These are phyloP conservation scores for Pantelozetes paolii DNA, from an alignment of 2,888 invertebrate genomes.

Conservation along the genomic window DNA sequence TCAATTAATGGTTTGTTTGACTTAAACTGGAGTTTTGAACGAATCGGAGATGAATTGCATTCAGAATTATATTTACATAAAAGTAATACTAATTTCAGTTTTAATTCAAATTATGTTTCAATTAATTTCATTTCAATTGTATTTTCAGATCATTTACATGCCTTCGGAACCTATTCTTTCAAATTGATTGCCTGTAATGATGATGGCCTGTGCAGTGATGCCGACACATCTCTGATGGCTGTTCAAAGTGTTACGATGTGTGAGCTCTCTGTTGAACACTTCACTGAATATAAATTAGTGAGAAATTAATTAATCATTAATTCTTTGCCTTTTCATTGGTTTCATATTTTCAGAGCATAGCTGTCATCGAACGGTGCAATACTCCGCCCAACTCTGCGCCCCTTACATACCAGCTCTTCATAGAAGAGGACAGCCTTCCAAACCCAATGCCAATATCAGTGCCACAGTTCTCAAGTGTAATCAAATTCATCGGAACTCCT, in stretches of 20 bases:
- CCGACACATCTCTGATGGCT: slow-evolving; percentile 45
- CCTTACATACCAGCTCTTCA: slow-evolving; percentile 46
- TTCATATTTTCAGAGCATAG: slow-evolving; percentile 41
- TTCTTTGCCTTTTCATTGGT: background rate
- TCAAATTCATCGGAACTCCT: slow-evolving; percentile 45
- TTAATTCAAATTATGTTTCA: background rate
- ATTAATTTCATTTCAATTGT: background rate
- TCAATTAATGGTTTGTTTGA: slow-evolving; percentile 39
- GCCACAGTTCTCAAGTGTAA: slow-evolving; percentile 46
- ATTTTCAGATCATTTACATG: slow-evolving; percentile 42
- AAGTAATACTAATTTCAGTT: slow-evolving; percentile 35
- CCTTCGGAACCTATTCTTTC: slow-evolving; percentile 46
- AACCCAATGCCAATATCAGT: slow-evolving; percentile 45
- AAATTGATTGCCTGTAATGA: slow-evolving; percentile 46
- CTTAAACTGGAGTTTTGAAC: slow-evolving; percentile 37
- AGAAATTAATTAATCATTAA: slow-evolving; percentile 32
- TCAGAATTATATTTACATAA: slow-evolving; percentile 39
- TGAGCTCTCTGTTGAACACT: slow-evolving; percentile 42
- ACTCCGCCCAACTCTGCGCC: slow-evolving; percentile 46
- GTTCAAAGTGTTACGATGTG: slow-evolving; percentile 46
- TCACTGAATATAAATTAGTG: slow-evolving; percentile 47
- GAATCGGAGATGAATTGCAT: slow-evolving; percentile 17
- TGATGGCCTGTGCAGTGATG: slow-evolving; percentile 44
- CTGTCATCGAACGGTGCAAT: slow-evolving; percentile 45
- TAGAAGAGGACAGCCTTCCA: slow-evolving; percentile 30